Percentiles rank a stretch among this genome's conserved stretches.
These are phyloP conservation scores for Acrobasis suavella DNA, from an alignment of 2,888 invertebrate species.

Conservation along the genomic window DNA sequence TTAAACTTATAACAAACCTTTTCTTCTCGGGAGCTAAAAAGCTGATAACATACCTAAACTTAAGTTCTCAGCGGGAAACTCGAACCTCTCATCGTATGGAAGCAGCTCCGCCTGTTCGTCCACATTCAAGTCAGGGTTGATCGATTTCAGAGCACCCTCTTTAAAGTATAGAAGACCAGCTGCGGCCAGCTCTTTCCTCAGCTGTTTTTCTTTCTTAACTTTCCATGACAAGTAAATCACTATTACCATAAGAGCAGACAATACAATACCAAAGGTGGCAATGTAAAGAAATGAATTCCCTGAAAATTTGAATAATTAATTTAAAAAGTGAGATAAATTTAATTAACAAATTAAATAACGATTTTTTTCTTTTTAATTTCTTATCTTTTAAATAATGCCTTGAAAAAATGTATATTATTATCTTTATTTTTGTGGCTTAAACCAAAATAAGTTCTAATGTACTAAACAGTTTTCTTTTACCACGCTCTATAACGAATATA, in stretches of 20 bases:
- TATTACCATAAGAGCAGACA: slow-evolving; percentile 58
- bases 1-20: too few species aligned
- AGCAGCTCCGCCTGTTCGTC: slow-evolving; percentile 96
- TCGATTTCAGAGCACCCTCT: slow-evolving; percentile 88
- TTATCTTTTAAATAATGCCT: too few species aligned
- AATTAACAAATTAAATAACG: too few species aligned
- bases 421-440: too few species aligned
- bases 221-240: slow-evolving; percentile 70
- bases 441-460: too few species aligned
- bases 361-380: too few species aligned
- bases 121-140: slow-evolving; percentile 94
- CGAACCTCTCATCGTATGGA: slow-evolving; percentile 94
- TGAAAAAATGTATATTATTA: too few species aligned
- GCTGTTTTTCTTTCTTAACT: slow-evolving; percentile 80
- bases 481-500: too few species aligned
- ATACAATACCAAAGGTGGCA: slow-evolving; percentile 54
- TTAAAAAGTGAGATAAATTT: too few species aligned
- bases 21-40: neutral
- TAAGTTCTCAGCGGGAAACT: slow-evolving; percentile 93
- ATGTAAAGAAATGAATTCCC: slow-evolving; percentile 45
- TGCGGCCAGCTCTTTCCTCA: slow-evolving; percentile 85
- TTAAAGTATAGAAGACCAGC: slow-evolving; percentile 89
- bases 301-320: slow-evolving; percentile 27
- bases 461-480: too few species aligned
- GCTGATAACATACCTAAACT: slow-evolving; percentile 84